Conservation (phyloP, 2,113 vertebrate genomes). For the Hassar affinis region DNA sequence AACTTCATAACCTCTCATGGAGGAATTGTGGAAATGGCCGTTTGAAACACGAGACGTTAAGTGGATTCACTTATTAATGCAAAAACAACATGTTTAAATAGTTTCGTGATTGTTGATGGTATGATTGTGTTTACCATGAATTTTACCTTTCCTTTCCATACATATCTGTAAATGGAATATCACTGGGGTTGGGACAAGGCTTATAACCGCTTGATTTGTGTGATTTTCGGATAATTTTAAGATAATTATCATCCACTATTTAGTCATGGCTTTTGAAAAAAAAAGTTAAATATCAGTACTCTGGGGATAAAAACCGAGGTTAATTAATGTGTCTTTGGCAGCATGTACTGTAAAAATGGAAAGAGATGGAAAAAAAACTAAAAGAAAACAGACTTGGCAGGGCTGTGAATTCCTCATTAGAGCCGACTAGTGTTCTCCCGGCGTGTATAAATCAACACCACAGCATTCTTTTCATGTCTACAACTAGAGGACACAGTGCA, state of each 20-base stretch:
- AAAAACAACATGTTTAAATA: background rate
- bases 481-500: slow-evolving; percentile 47
- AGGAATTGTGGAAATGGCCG: background rate
- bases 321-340: slow-evolving; percentile 12
- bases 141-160: background rate
- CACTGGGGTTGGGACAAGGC: background rate
- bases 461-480: slow-evolving; percentile 51
- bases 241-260: background rate
- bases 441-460: slow-evolving; percentile 51
- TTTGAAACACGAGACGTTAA: background rate
- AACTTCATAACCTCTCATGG: background rate
- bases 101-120: background rate
- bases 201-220: background rate
- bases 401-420: slow-evolving; percentile 47
- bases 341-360: slow-evolving; percentile 22
- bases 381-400: slow-evolving; percentile 39
- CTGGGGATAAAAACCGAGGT: slow-evolving; percentile 9
- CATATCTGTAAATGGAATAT: background rate
- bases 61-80: background rate
- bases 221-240: background rate
- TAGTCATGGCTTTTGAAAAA: background rate
- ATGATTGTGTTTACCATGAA: background rate
- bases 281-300: background rate
- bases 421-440: slow-evolving; percentile 42
- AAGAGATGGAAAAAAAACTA: background rate